phyloP scores from a whole-genome alignment of 2,888 invertebrate genomes.

The Lycocerus yunnanus region DNA sequence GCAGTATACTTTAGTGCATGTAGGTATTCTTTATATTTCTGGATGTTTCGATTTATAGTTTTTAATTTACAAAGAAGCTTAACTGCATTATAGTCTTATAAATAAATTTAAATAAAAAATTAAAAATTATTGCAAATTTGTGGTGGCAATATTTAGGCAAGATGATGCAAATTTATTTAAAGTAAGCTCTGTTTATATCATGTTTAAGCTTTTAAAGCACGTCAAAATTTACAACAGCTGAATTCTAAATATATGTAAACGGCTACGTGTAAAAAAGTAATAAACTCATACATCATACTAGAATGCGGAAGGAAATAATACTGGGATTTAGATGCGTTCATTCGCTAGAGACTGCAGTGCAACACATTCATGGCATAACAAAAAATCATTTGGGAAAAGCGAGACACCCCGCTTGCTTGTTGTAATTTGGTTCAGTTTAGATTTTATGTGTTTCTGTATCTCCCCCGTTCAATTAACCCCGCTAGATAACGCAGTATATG shows the following conservation, averaged over 20 bases:
- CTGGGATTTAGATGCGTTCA: conserved; percentile 16
- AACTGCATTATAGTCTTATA: background rate
- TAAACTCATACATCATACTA: conserved; percentile 24
- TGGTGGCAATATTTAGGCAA: conserved; percentile 2
- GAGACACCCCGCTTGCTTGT: conserved; percentile 16
- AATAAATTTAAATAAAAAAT: conserved; percentile 3
- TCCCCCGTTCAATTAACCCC: conserved; percentile 33
- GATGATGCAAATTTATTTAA: conserved; percentile 1
- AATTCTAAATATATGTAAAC: conserved; percentile 19
- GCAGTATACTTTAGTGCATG: too few species aligned
- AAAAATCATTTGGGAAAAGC: conserved; percentile 18
- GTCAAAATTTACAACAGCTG: conserved; percentile 17
- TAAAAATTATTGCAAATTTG: conserved; percentile 11
- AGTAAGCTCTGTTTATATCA: conserved; percentile 15
- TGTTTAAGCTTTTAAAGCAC: conserved; percentile 14
- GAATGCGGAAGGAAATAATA: conserved; percentile 24
- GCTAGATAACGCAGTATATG: conserved; percentile 32
- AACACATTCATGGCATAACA: conserved; percentile 1
- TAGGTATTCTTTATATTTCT: background rate
- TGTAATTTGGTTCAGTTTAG: conserved; percentile 25
- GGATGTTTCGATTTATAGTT: background rate
- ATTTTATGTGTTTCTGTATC: conserved; percentile 30
- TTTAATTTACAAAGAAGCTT: background rate
- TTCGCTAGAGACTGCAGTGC: conserved; percentile 16
- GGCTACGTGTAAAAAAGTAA: conserved; percentile 27